Base-by-base conservation (phyloP, 2,797 vertebrate species). In the Tiaroga cobitis region DNA sequence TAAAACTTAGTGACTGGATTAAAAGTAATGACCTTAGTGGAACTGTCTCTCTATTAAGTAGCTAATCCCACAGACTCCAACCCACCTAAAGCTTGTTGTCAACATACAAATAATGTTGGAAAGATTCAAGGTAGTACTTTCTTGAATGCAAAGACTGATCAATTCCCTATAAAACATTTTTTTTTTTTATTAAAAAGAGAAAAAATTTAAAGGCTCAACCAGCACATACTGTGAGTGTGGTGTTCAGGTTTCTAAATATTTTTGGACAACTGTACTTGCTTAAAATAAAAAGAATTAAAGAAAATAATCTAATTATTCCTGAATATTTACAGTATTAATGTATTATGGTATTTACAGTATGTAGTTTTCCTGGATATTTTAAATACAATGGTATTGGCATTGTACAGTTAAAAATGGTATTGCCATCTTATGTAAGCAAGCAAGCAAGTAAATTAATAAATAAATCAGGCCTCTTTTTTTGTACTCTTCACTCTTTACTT, bases 11-110 rank as follows among this genome's bases (percentile, higher is more conserved):
- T 80, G 61, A 85, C 41, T 24, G 56, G 67, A 24, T 54, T 54
- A 46, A 77, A 81, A 78, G 39, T 43, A 54, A 87, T 78, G 49
- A 79, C 49, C 37, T 13, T 29, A 77, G 49, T 18, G 61, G 29
- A 79, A 49, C 39, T 76, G 46, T 59, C 11, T 7, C 77, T 59
- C 61, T 56, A 74, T 54, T 80, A 77, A 29, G 19, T 63, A 82
- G 82, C 78, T 56, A 84, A 88, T 79, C 68, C 68, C 34, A 80
- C 54, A n/a, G 56, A 70, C 4, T 32, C n/a, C 43, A 83, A 81
- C 34, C 37, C n/a, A 37, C 61, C 41, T 41, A 65, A 74, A 61
- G 19, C 24, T 46, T 72, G 78, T 46, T 73, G 24, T 74, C 69
- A 80, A 61, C 29, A 56, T 15, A 26, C 21, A 49, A 63, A 49